phyloP scores from a whole-genome alignment of 2,113 vertebrate species.

The Pangasianodon hypophthalmus region DNA sequence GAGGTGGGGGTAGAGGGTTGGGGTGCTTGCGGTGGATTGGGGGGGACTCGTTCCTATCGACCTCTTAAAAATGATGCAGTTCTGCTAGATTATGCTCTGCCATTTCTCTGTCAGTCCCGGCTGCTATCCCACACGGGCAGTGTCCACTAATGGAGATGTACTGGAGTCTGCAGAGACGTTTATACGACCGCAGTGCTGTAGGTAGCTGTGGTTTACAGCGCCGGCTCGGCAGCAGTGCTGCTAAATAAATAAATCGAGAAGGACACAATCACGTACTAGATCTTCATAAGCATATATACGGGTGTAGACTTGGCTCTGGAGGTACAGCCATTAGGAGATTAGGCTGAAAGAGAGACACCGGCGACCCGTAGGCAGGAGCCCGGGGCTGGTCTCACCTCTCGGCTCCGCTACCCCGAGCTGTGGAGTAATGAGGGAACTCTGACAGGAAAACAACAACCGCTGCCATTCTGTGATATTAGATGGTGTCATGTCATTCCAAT shows the following conservation, averaged over 20 bases:
- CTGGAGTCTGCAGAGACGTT: slow-evolving; percentile 45
- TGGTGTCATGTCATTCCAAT: not conserved
- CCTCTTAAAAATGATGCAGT: slow-evolving; percentile 48
- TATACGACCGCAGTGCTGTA: slow-evolving; percentile 31
- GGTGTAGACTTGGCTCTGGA: not conserved
- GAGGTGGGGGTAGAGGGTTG: not conserved
- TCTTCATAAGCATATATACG: slow-evolving; percentile 29
- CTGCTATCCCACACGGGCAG: slow-evolving; percentile 8
- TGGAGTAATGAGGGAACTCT: slow-evolving; percentile 17
- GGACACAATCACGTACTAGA: slow-evolving; percentile 21
- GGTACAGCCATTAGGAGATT: slow-evolving; percentile 25
- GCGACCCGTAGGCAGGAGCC: slow-evolving; percentile 11
- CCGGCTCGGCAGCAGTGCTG: slow-evolving; percentile 4
- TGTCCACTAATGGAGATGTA: slow-evolving; percentile 51
- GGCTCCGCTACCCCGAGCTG: slow-evolving; percentile 12
- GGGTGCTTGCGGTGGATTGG: not conserved
- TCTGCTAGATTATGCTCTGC: slow-evolving; percentile 32
- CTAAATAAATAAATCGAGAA: slow-evolving; percentile 43
- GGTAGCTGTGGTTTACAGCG: slow-evolving; percentile 38
- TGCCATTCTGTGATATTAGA: not conserved
- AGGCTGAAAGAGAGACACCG: slow-evolving; percentile 14
- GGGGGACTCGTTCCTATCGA: slow-evolving; percentile 40
- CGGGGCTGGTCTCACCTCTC: slow-evolving; percentile 36
- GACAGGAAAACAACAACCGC: not conserved
- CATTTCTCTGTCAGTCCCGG: slow-evolving; percentile 17